A percentile compares a stretch with the other conserved stretches of the same genome.
phyloP scores from a whole-genome alignment of 2,888 invertebrate species.

The Lumbricus terrestris region DNA sequence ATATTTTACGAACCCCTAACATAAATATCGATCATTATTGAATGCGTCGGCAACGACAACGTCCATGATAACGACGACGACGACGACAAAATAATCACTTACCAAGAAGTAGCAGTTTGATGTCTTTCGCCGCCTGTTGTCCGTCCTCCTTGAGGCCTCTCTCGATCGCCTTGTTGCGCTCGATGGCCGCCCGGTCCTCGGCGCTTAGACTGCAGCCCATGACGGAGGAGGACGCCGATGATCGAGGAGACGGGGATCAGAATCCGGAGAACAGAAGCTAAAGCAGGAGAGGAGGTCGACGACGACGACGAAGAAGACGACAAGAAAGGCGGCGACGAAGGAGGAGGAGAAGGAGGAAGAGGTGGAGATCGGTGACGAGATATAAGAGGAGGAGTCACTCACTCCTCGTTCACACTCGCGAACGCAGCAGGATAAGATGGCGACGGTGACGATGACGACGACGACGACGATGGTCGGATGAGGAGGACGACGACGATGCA shows the following conservation, averaged over 20 bases:
- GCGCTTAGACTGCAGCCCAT: conserved; percentile 99
- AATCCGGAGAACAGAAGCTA: neutral
- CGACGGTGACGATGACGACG: conserved; percentile 20
- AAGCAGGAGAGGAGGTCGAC: neutral
- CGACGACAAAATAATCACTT: conserved; percentile 47
- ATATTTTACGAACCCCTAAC: neutral
- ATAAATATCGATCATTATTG: neutral
- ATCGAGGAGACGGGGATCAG: too few species aligned
- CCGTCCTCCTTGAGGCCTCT: conserved; percentile 97
- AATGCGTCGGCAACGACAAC: neutral
- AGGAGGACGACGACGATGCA: neutral
- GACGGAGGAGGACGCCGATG: neutral
- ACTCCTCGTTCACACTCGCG: neutral
- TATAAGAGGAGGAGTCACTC: neutral
- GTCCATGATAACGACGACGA: neutral
- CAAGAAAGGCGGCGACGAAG: neutral
- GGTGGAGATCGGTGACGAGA: neutral
- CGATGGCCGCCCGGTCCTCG: conserved; percentile 96
- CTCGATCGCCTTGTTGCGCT: conserved; percentile 95
- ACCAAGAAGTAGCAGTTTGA: conserved; percentile 95
- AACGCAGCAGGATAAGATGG: conserved; percentile 10
- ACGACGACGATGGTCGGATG: neutral
- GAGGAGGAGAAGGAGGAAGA: neutral
- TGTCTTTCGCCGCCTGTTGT: conserved; percentile 96
- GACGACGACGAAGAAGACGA: neutral